A percentile compares a stretch with the other conserved stretches of the same genome.
Conservation (phyloP, 2,797 vertebrate genomes). For the Sebastes aleutianus region DNA sequence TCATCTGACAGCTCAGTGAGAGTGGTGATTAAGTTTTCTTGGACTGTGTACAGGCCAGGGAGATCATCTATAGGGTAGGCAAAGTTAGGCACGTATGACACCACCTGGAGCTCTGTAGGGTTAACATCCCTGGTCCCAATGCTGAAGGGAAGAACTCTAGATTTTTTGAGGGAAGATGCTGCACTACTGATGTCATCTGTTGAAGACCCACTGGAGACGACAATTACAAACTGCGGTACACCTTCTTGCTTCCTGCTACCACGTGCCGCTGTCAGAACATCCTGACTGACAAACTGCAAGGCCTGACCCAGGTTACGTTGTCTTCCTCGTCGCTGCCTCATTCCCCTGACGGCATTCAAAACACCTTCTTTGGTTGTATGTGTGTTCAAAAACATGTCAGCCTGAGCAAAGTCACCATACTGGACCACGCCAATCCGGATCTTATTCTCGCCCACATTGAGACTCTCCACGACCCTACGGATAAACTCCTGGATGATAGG, state of each 20-base stretch:
- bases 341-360: conserved; percentile 75
- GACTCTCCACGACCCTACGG: conserved; percentile 85
- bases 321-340: conserved; percentile 85
- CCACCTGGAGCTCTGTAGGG: conserved; percentile 79
- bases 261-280: conserved; percentile 80
- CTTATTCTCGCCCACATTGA: conserved; percentile 88
- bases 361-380: conserved; percentile 86
- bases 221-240: conserved; percentile 84
- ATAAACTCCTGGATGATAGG: conserved; percentile 89
- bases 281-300: conserved; percentile 84
- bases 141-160: conserved; percentile 77
- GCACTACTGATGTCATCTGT: conserved; percentile 75
- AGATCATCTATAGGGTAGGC: conserved; percentile 87
- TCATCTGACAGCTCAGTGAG: conserved; percentile 86
- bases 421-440: conserved; percentile 89
- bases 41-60: conserved; percentile 87
- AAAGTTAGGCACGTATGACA: conserved; percentile 88
- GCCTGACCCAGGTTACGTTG: conserved; percentile 89
- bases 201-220: conserved; percentile 78
- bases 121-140: conserved; percentile 84
- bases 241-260: conserved; percentile 81
- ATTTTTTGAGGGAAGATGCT: conserved; percentile 75
- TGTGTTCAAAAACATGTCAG: conserved; percentile 88
- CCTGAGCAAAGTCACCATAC: conserved; percentile 85
- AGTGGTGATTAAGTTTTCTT: conserved; percentile 85